Evolutionary conservation across 2,797 vertebrate genomes (phyloP), one percentile per base, ranked within the genome.

Genomic region (Gymnothorax javanicus): DNA sequence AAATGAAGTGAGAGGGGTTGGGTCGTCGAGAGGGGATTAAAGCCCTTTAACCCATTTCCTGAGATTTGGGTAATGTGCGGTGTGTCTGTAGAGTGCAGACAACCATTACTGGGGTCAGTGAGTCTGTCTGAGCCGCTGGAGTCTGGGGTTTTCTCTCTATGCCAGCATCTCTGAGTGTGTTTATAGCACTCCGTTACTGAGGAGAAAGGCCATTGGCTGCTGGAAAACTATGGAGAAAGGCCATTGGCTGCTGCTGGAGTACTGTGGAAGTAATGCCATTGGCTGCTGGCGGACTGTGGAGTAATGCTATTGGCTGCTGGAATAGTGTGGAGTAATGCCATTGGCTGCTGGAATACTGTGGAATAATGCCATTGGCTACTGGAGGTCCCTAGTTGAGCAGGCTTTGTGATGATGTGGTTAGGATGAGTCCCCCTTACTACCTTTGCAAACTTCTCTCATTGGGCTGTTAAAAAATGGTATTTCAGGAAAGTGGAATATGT

Each of bases 1-100:
- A 95, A 96, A 95, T 96, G 95, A 96, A 96, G 95, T 96, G 95
- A 95, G 93, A 96, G 93, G 94, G 94, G 93, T 92, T 92, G 94
- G 92, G 92, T 94, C 92, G 95, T 94, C 88, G 88, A 83, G 94
- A 93, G 87, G 23, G 91, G 91, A 93, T 92, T 88, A 90, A 90
- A 89, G 86, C 89, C 91, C 90, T 92, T 92, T 89, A 94, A 94
- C 93, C 90, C 91, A 92, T 93, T 96, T 95, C 91, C 94, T 94
- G 92, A 90, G 90, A 93, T 94, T 94, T 93, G 87, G 87, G 84
- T 92, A 93, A 94, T 88, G 85, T 89, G 91, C 86, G 90, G 89
- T 90, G 88, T 91, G 89, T 56, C 83, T 57, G 43, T 83, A 84
- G 83, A 79, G 87, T 77, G 83, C 84, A 79, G 64, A 90, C 90